These are phyloP conservation scores for Ceratotherium simum DNA, from an alignment of 2,113 vertebrate genomes.

Conservation along the genomic window DNA sequence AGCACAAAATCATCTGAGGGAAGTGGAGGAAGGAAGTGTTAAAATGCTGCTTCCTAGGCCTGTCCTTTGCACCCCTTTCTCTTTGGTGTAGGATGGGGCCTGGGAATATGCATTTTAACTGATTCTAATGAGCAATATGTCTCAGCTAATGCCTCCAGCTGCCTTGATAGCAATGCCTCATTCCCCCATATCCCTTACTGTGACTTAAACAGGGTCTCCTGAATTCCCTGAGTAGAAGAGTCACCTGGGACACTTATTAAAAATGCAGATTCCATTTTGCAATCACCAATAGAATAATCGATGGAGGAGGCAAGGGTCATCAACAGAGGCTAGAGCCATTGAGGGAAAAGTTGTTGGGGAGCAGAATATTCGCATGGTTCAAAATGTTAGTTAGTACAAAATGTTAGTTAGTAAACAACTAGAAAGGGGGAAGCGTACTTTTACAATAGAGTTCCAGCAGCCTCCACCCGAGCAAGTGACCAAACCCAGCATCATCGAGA, in stretches of 20 bases:
- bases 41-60: background rate
- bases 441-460: background rate
- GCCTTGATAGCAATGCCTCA: background rate
- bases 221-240: background rate
- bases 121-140: background rate
- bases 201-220: background rate
- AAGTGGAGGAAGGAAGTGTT: background rate
- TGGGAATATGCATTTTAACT: background rate
- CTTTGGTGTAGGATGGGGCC: background rate
- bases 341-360: background rate
- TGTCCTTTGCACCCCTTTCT: background rate
- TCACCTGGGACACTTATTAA: background rate
- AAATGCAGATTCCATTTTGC: background rate
- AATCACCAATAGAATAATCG: background rate
- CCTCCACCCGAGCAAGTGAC: background rate
- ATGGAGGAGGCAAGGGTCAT: background rate
- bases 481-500: background rate
- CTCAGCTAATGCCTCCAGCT: background rate
- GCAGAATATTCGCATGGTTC: background rate
- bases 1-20: background rate
- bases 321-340: background rate
- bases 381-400: conserved; percentile 22
- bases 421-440: background rate
- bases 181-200: background rate
- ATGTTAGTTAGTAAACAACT: background rate